Evolutionary conservation across 2,888 invertebrate genomes (phyloP).

Genomic region (Sepiola atlantica): DNA sequence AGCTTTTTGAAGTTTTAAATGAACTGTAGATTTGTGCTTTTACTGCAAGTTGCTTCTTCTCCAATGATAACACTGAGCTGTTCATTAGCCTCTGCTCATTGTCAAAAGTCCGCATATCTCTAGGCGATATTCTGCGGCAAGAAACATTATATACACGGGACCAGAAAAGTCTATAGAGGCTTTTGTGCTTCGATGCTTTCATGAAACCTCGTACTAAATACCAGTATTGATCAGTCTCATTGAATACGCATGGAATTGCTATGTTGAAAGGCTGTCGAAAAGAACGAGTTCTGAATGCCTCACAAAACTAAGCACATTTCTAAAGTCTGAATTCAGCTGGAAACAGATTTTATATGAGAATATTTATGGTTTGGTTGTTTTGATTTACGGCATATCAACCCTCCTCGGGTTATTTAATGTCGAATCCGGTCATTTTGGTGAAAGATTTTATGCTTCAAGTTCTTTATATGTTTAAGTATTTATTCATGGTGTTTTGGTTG

Average conservation of each 20-base stretch:
- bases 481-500: too few species aligned
- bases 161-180: background rate
- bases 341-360: background rate
- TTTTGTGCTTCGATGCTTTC: conserved; percentile 7
- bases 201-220: background rate
- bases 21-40: background rate
- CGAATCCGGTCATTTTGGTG: too few species aligned
- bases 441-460: too few species aligned
- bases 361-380: too few species aligned
- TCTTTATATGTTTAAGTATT: too few species aligned
- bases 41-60: background rate
- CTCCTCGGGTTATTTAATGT: too few species aligned
- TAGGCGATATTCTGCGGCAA: conserved; percentile 15
- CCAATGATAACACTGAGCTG: background rate
- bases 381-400: too few species aligned
- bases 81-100: conserved; percentile 9
- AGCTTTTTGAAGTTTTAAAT: conserved; percentile 11
- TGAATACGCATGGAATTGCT: conserved; percentile 1
- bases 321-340: background rate
- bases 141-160: background rate
- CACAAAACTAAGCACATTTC: background rate
- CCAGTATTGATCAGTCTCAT: background rate
- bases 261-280: background rate
- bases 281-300: background rate
- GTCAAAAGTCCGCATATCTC: background rate